Conservation (phyloP, 1,140 invertebrate species). For the Solenopsis fugax region DNA sequence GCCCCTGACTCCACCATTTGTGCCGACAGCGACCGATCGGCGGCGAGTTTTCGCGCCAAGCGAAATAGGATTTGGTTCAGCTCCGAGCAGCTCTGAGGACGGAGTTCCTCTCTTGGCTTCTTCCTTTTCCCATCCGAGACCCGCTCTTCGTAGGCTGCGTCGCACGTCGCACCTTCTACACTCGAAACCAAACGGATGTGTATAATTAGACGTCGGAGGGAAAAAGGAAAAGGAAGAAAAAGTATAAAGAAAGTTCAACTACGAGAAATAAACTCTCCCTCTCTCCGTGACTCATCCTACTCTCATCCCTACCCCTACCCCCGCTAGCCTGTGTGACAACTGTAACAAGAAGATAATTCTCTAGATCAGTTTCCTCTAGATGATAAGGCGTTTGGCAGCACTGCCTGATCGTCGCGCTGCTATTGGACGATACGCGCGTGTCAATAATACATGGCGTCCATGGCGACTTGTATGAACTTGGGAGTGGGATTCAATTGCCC, state of each 20-base stretch:
- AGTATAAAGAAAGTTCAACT: background rate
- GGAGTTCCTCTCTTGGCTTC: background rate
- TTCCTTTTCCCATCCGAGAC: background rate
- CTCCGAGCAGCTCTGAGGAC: background rate
- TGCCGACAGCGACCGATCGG: no score
- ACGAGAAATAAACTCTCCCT: background rate
- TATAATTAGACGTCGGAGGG: background rate
- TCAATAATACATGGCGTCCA: background rate
- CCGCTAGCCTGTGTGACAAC: background rate
- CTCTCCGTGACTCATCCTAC: background rate
- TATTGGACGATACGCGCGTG: background rate
- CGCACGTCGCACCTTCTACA: background rate
- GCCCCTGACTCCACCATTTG: no score
- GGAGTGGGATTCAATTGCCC: no score
- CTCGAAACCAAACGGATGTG: background rate
- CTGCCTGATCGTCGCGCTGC: background rate
- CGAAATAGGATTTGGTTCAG: background rate
- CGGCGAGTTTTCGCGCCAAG: constrained; percentile 69
- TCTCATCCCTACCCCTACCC: background rate
- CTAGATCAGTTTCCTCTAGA: background rate
- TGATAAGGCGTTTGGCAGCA: background rate
- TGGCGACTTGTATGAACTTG: background rate
- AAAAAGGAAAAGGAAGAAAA: background rate
- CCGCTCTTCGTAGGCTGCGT: background rate
- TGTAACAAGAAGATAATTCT: background rate